Base-by-base conservation (phyloP, 1,140 invertebrate species). In the Bombus sylvicola region DNA sequence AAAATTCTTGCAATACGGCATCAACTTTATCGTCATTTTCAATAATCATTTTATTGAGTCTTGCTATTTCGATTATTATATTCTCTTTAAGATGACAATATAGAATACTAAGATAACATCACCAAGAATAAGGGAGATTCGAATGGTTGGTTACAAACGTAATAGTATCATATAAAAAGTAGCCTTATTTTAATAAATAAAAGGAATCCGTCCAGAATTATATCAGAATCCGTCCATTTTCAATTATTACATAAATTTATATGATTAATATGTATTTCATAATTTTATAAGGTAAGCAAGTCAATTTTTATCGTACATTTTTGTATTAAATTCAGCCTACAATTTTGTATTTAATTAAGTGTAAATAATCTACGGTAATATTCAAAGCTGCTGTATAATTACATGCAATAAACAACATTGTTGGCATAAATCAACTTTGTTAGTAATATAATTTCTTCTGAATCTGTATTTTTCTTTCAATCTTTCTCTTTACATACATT, bases 1-100 rank as follows among this genome's bases (percentile, higher is more conserved):
- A 97, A 85, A 98, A 99, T 93, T 97, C 97, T 86, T 99, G 98
- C 92, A 99, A 99, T 94, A 91, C 81, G 75, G 92, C 94, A 41
- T 87, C 87, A 57, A 83, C 41, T n/a, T 66, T 88, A 28, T 64
- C 77, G 1, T 89, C 71, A 2, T 66, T 85, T n/a, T 78, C 59
- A 10, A 74, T 39, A 2, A 77, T 83, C 28, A 79, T 85, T 22
- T 37, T 89, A n/a, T 39, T 79, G 12, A 6, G 41, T 1, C 28
- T 74, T 57, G 28, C 15, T 34, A 57, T 79, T 28, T 59, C 59
- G 3, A 47, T 57, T 4, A 18, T 5, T n/a, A 31, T 53, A 39
- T 69, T 43, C 8, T 57, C 37, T 13, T 53, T 64, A 31, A 74
- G 18, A 68, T 81, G 62, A 76, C 34, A 47, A 34, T 78, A 15